Evolutionary conservation across 2,113 vertebrate genomes (phyloP).

Genomic region (Spheniscus mendiculus): DNA sequence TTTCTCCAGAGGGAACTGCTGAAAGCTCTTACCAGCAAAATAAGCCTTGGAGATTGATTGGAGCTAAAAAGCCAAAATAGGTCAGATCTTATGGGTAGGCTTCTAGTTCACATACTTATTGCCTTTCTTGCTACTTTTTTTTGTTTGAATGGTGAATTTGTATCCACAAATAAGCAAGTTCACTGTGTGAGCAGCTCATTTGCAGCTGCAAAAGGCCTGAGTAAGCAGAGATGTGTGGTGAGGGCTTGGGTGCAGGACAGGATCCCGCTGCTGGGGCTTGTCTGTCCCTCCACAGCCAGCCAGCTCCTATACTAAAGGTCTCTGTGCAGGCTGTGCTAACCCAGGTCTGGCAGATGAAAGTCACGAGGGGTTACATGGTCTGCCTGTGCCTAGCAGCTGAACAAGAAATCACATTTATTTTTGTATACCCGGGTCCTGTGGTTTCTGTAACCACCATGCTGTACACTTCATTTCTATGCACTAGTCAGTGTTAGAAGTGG

Average conservation of each 20-base stretch:
- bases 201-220: background rate
- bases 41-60: background rate
- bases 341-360: background rate
- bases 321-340: background rate
- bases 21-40: background rate
- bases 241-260: background rate
- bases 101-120: background rate
- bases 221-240: background rate
- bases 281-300: background rate
- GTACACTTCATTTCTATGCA: background rate
- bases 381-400: background rate
- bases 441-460: background rate
- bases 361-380: background rate
- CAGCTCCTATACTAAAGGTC: background rate
- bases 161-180: background rate
- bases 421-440: background rate
- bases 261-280: fast-evolving
- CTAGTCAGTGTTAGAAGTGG: background rate
- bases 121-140: background rate
- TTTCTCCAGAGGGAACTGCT: background rate
- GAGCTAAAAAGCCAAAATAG: background rate
- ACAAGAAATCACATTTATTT: background rate
- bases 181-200: background rate
- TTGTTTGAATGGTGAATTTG: background rate
- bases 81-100: background rate